phyloP scores from a whole-genome alignment of 2,888 invertebrate species.

The Erannis defoliaria region DNA sequence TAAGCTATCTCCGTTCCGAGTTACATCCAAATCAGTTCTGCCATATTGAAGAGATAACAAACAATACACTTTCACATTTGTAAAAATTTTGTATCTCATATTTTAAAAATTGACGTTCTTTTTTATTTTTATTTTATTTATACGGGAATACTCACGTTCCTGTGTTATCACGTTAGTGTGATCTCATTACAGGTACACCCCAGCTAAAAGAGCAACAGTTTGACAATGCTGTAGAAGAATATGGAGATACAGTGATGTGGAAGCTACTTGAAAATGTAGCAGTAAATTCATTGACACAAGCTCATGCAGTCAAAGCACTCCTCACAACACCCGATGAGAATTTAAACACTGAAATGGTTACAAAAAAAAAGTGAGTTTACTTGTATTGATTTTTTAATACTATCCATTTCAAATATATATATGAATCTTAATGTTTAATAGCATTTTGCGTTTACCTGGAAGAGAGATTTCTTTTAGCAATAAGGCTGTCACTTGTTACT shows the following conservation, averaged over 20 bases:
- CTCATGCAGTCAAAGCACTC: conserved; percentile 59
- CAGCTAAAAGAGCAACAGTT: conserved; percentile 49
- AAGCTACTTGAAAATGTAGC: conserved; percentile 66
- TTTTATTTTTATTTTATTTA: too few species aligned
- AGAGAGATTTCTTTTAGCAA: too few species aligned
- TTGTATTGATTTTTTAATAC: background rate
- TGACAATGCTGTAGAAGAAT: conserved; percentile 54
- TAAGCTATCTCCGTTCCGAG: too few species aligned
- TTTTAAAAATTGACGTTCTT: too few species aligned
- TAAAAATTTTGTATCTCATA: too few species aligned
- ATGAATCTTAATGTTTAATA: too few species aligned
- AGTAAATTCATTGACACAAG: conserved; percentile 64
- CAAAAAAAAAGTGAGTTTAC: conserved; percentile 71
- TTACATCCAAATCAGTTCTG: too few species aligned
- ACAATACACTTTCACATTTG: too few species aligned
- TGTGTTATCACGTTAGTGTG: background rate
- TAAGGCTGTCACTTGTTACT: too few species aligned
- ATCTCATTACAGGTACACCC: conserved; percentile 51
- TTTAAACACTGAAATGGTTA: conserved; percentile 58
- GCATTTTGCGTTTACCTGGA: too few species aligned
- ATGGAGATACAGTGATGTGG: conserved; percentile 58
- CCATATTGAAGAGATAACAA: too few species aligned
- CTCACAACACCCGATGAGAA: conserved; percentile 53
- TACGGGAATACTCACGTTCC: too few species aligned
- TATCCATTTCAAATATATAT: background rate